Evolutionary conservation across 2,113 vertebrate genomes (phyloP).

Genomic region (Lycaon pictus): DNA sequence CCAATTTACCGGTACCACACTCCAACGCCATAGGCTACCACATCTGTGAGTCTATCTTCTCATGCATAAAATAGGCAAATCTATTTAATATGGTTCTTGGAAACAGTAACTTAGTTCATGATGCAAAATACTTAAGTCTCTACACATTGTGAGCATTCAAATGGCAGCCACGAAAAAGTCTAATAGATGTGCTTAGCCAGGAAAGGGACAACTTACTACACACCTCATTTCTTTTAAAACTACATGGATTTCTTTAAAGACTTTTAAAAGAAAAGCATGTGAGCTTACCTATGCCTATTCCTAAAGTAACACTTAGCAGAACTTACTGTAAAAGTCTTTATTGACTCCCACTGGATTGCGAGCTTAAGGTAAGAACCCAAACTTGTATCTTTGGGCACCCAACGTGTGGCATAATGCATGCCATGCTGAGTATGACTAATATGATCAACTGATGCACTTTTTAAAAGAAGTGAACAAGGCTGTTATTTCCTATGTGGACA

Average conservation of each 20-base stretch:
- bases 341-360: not conserved
- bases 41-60: not conserved
- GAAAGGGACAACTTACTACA: not conserved
- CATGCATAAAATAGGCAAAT: not conserved
- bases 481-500: slow-evolving; percentile 23
- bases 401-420: not conserved
- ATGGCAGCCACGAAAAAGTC: not conserved
- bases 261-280: not conserved
- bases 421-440: not conserved
- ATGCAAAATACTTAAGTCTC: not conserved
- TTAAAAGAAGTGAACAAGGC: not conserved
- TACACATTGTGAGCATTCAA: not conserved
- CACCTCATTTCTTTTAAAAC: slow-evolving; percentile 13
- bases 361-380: not conserved
- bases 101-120: not conserved
- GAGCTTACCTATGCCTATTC: not conserved
- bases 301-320: not conserved
- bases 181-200: not conserved
- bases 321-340: not conserved
- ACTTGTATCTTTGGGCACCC: not conserved
- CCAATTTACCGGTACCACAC: not conserved
- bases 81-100: not conserved
- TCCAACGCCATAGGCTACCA: not conserved
- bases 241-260: not conserved
- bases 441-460: not conserved